Base-by-base conservation (phyloP, 1,140 invertebrate species). In the Leptopilina boulardi region DNA sequence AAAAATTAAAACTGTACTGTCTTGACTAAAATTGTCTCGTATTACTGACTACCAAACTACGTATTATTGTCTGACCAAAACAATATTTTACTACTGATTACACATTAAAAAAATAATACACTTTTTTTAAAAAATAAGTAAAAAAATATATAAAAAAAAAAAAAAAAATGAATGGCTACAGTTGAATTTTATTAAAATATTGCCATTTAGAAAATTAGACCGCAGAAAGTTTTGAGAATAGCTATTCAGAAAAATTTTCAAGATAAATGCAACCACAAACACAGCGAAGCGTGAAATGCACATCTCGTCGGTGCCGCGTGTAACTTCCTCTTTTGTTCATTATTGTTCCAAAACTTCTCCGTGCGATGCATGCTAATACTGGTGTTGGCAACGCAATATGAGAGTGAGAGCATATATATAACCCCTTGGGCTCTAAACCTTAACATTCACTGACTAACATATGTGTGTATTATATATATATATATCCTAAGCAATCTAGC, bases 321-420 rank as follows among this genome's bases (percentile, higher is more conserved):
- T 66, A 66, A 34, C 59, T 66, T 66, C 23, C 59, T 66, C 59
- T 66, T 66, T 66, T 30, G 59, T 66, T 66, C 59, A 66, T 66
- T 66, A 66, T 66, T 66, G 59, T 66, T 66, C 23, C 59, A 0
- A n/a, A 66, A 66, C 59, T 66, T 66, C 59, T 66, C 26, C 59
- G 59, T 66, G 59, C 59, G 23, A 66, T 11, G 59, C 59, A 66
- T 66, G 59, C 59, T 66, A 66, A 66, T 66, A 66, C 59, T 30
- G 26, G 26, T 66, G 59, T 30, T 66, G 23, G 21, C 59, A 66
- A n/a, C 13, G 26, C 21, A 66, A 66, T 34, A 66, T 66, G 59
- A n/a, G 59, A 66, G 26, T 3, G 34, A 38, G 34, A 38, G 34
- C 9, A 38, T 38, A 38, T 38, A 30, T 23, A 66, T 13, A 30